phyloP scores from a whole-genome alignment of 2,113 vertebrate species.

The Tachuris rubrigastra region DNA sequence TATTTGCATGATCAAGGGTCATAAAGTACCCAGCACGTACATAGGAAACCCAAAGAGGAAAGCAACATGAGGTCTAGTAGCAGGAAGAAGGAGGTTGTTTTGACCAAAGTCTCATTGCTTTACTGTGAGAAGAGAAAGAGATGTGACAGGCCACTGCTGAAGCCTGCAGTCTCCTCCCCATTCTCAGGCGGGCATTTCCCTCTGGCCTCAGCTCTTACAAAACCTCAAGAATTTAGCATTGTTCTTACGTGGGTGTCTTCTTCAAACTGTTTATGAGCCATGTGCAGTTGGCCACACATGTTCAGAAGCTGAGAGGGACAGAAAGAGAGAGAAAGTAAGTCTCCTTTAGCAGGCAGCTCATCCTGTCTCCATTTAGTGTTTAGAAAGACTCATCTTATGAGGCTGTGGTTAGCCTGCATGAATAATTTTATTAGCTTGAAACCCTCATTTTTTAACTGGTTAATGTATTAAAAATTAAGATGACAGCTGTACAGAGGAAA shows the following conservation, averaged over 20 bases:
- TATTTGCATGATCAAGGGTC: not conserved
- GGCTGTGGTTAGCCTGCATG: not conserved
- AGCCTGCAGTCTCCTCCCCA: not conserved
- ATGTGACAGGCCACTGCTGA: not conserved
- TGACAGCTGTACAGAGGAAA: not conserved
- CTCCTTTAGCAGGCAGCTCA: not conserved
- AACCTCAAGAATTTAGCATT: not conserved
- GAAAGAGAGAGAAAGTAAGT: not conserved
- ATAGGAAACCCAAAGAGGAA: not conserved
- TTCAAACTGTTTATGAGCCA: not conserved
- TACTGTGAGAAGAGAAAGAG: not conserved
- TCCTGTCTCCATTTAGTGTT: not conserved
- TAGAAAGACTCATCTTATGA: not conserved
- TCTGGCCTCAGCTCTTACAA: not conserved
- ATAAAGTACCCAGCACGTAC: not conserved
- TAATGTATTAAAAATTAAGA: not conserved
- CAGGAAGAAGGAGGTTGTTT: not conserved
- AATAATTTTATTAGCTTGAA: not conserved
- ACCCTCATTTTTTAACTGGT: not conserved
- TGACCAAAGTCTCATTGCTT: not conserved
- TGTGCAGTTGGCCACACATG: not conserved
- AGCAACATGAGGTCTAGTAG: fast-evolving
- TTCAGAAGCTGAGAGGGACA: not conserved
- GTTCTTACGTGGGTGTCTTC: not conserved
- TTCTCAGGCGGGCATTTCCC: not conserved